Evolutionary conservation across 2,797 vertebrate genomes (phyloP), one percentile per base, ranked within the genome.

Genomic region (Monodelphis domestica): DNA sequence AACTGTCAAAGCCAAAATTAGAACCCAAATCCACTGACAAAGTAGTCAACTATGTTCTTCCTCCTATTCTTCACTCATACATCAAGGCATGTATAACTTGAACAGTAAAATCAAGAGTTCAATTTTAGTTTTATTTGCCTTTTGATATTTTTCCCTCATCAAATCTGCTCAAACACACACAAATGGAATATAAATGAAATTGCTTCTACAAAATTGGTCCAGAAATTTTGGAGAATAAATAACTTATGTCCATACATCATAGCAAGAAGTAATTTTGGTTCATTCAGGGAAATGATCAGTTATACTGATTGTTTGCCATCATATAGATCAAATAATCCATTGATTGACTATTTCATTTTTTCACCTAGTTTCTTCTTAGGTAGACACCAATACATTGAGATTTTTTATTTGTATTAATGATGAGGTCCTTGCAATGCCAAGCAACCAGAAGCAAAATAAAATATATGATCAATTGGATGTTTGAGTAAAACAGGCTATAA

Each of bases 381-480:
- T 57, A 84, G 15, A 5, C 59, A 5, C 91, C 59, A 94, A 84
- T 84, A 9, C 28, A 26, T 50, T 88, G 53, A 1, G 6, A 92
- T 78, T 93, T 89, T 91, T 12, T 51, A 59, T 54, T 12, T 91
- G 91, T 38, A n/a, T 51, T 90, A 87, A 38, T 70, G 33, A 89
- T 2, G 30, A 91, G 38, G 38, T 54, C 53, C 94, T 52, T 33
- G 14, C 14, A 59, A 55, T 33, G 53, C 12, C 87, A n/a, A 70
- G 29, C 95, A 93, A 87, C 94, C 38, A 93, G 15, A 38, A 84
- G 14, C 56, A 57, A 94, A 93, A 45, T 33, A 88, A 93, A 92
- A 53, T 5, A 28, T 63, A 89, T 50, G 33, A 33, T 26, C 84
- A 94, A 92, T 89, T 89, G 53, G 70, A 51, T 29, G 24, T 56